Conservation (phyloP, 2,113 vertebrate genomes). For the Lates calcarifer region DNA sequence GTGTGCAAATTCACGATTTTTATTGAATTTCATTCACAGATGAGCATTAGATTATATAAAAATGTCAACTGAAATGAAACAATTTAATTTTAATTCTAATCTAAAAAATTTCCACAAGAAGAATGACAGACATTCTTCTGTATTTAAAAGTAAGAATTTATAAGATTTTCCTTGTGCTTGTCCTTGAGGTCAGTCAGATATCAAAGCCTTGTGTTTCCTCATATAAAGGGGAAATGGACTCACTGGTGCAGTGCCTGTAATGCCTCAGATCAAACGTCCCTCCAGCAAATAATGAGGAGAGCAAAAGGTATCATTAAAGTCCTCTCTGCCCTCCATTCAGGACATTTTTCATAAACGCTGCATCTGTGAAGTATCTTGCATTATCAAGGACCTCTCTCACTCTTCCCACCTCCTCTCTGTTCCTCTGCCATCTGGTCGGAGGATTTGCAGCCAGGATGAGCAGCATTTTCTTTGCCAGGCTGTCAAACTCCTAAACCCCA, state of each 20-base stretch:
- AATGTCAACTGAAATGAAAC: neutral
- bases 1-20: neutral
- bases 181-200: neutral
- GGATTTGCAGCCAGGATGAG: slow-evolving; percentile 6
- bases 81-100: neutral
- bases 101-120: neutral
- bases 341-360: slow-evolving; percentile 26
- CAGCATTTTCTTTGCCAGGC: slow-evolving; percentile 10
- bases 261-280: neutral
- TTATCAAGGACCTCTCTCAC: slow-evolving; percentile 12
- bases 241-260: neutral
- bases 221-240: neutral
- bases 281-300: slow-evolving; percentile 4
- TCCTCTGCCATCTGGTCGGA: slow-evolving; percentile 8
- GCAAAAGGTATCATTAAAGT: slow-evolving; percentile 20
- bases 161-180: neutral
- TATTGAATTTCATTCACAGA: neutral
- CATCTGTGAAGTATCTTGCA: neutral
- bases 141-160: neutral
- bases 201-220: neutral
- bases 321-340: slow-evolving; percentile 16
- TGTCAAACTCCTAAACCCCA: neutral
- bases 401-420: slow-evolving; percentile 9
- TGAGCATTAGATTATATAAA: neutral
- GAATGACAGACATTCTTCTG: neutral